Base-by-base conservation (phyloP, 1,140 invertebrate genomes). In the Drosophila yakuba region DNA sequence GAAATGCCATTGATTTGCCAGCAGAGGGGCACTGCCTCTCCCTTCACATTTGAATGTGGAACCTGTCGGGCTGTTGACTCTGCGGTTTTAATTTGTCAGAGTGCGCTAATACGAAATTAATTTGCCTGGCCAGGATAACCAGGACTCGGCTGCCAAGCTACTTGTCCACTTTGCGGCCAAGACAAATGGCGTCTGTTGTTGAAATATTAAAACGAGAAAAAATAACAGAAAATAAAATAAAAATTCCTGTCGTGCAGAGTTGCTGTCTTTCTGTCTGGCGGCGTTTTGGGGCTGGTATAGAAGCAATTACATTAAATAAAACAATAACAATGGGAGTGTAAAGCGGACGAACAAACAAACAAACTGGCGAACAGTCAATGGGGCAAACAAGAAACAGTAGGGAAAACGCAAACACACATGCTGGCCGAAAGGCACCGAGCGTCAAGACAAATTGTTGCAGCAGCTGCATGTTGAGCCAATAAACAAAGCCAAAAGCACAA, bases 71-170 rank as follows among this genome's bases (percentile, higher is more conserved):
- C 79, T 83, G 83, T 86, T 86, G 83, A 82, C 83, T 86, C 60
- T 86, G 83, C 67, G 83, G 83, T 86, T 86, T 86, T 86, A 86
- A 86, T 86, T 86, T 86, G 83, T 86, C 83, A 86, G 81, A 86
- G 83, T 89, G 83, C 79, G 83, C 83, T 86, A 86, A 86, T 86
- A 86, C 84, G 83, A 86, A 89, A 86, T 86, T 86, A 86, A 86
- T 86, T 86, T 86, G 67, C 39, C 66, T 2, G 50, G 14, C 4
- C 17, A 11, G 36, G 39, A 54, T 58, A 66, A 57, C 43, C 50
- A 57, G 50, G 56, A 50, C 51, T 25, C 63, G 47, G 47, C 81
- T 74, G 77, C 81, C 81, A 62, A 57, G 67, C 48, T 50, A 75
- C 74, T 82, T 85, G 82, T 81, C 83, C 83, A 78, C 60, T 82